phyloP scores from a whole-genome alignment of 2,888 invertebrate genomes.

The Apotomis turbidana region DNA sequence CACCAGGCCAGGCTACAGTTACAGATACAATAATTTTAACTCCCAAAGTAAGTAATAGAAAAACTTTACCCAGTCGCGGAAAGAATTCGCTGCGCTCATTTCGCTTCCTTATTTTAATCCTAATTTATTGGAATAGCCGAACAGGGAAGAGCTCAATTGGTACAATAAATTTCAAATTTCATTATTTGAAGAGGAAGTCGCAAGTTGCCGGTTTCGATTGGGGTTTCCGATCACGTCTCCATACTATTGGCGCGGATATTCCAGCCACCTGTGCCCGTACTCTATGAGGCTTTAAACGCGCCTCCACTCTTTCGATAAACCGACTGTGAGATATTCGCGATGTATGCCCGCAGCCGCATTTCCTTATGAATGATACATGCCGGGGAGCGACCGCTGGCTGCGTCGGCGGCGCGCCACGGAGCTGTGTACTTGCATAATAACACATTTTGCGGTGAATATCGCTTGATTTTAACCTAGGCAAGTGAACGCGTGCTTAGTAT shows the following conservation, averaged over 20 bases:
- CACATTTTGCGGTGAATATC: conserved; percentile 33
- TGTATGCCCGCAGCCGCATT: conserved; percentile 69
- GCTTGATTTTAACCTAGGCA: conserved; percentile 47
- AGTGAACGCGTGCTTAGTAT: conserved; percentile 43
- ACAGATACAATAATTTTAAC: conserved; percentile 32
- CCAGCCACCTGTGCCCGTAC: conserved; percentile 79
- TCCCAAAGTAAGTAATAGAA: conserved; percentile 39
- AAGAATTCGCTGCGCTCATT: conserved; percentile 39
- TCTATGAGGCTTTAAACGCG: conserved; percentile 81
- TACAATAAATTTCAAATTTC: conserved; percentile 82
- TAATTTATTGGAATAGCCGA: conserved; percentile 73
- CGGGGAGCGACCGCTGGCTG: conserved; percentile 55
- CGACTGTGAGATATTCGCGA: conserved; percentile 80
- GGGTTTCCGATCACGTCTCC: conserved; percentile 80
- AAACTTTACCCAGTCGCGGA: conserved; percentile 35
- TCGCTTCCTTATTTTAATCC: conserved; percentile 45
- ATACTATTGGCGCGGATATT: conserved; percentile 81
- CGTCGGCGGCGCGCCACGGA: conserved; percentile 40
- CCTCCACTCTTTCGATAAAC: conserved; percentile 78
- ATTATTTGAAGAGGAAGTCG: conserved; percentile 81
- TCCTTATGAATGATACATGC: conserved; percentile 82
- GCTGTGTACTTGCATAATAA: conserved; percentile 40
- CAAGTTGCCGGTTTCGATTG: conserved; percentile 76
- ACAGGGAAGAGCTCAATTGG: conserved; percentile 67
- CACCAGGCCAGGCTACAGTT: conserved; percentile 3